These are phyloP conservation scores for Propithecus perrieri DNA, from an alignment of 2,797 vertebrate genomes.

Conservation along the genomic window DNA sequence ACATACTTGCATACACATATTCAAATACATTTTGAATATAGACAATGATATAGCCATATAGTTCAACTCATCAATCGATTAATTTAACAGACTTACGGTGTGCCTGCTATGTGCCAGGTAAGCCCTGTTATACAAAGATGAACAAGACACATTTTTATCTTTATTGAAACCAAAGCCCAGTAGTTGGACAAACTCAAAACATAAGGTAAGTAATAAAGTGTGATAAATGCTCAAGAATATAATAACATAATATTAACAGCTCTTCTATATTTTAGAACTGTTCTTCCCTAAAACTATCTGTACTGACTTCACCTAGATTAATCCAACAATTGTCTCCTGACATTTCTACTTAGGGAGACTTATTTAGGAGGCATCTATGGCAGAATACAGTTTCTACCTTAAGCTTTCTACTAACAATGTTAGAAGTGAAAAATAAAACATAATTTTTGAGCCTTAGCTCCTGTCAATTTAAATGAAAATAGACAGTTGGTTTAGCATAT, in stretches of 20 bases:
- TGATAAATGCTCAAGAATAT: neutral
- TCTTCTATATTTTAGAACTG: neutral
- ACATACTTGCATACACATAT: neutral
- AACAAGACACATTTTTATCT: neutral
- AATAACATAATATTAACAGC: neutral
- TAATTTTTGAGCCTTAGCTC: conserved; percentile 22
- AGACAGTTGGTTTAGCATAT: conserved; percentile 71
- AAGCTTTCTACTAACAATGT: neutral
- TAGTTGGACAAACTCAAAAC: neutral
- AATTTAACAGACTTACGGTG: neutral
- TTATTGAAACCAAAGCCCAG: neutral
- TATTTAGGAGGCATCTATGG: neutral
- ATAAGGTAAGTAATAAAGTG: neutral
- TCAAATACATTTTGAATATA: conserved; percentile 6
- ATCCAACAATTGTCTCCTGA: neutral
- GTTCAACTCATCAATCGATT: neutral
- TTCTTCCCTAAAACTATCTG: neutral
- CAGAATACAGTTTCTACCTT: neutral
- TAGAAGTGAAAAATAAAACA: conserved; percentile 23
- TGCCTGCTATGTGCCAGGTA: neutral
- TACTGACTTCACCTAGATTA: neutral
- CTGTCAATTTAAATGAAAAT: conserved; percentile 56
- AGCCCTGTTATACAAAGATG: neutral
- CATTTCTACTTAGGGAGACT: neutral
- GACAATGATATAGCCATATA: neutral